phyloP scores from a whole-genome alignment of 2,797 vertebrate species.

The Thripadectes ignobilis region DNA sequence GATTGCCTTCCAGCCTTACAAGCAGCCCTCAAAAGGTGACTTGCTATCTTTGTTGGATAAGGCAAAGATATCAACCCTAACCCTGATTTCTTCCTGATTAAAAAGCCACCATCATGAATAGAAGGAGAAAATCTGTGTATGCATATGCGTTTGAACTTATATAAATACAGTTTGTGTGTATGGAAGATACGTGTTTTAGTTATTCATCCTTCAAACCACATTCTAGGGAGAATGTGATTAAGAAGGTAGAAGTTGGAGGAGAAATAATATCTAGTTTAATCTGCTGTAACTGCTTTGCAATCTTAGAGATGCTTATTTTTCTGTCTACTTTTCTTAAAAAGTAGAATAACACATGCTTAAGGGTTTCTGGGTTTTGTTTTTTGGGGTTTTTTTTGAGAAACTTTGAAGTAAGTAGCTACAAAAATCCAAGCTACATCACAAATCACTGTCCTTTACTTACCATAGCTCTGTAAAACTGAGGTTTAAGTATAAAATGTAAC shows the following conservation, averaged over 20 bases:
- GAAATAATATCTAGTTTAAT: background rate
- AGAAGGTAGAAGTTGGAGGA: background rate
- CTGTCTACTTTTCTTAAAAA: background rate
- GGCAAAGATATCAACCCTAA: background rate
- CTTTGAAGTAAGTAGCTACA: background rate
- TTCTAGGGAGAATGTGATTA: background rate
- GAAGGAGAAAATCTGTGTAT: background rate
- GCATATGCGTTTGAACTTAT: fast-evolving
- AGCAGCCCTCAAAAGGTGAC: background rate
- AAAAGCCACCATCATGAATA: background rate
- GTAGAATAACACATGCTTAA: background rate
- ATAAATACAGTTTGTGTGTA: fast-evolving
- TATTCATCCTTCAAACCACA: background rate
- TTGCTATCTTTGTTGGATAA: conserved; percentile 1
- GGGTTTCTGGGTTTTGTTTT: too few species aligned
- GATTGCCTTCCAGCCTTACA: conserved; percentile 21
- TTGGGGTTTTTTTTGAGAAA: background rate
- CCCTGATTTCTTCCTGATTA: background rate
- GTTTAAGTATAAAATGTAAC: background rate
- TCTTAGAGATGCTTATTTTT: background rate
- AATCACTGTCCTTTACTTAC: background rate
- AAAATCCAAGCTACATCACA: background rate
- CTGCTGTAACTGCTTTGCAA: background rate
- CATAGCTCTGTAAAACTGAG: background rate
- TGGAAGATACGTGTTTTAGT: background rate